Evolutionary conservation across 92 coral and sea anemone genomes (phyloP).

Genomic region (Muricea muricata): DNA sequence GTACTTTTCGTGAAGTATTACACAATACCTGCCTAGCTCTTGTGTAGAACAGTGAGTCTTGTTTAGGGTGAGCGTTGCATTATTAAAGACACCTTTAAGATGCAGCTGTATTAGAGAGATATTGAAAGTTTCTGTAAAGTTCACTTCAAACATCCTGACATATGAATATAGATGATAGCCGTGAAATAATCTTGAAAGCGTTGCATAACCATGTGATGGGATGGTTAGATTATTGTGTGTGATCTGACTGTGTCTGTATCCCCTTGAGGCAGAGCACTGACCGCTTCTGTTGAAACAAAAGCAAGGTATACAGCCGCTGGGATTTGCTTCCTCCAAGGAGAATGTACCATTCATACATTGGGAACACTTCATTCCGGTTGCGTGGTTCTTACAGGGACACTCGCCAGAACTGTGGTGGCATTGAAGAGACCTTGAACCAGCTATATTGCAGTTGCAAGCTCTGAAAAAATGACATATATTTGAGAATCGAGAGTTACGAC

Average conservation of each 20-base stretch:
- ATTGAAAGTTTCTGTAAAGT: conserved; percentile 27
- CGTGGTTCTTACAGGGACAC: conserved; percentile 84
- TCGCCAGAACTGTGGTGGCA: conserved; percentile 79
- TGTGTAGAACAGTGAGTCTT: conserved; percentile 56
- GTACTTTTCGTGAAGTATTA: conserved; percentile 74
- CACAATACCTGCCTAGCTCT: conserved; percentile 53
- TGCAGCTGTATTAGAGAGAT: conserved; percentile 46
- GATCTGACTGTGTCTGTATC: conserved; percentile 57
- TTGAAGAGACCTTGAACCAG: conserved; percentile 80
- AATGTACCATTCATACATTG: conserved; percentile 75
- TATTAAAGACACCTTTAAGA: conserved; percentile 25
- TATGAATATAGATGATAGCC: conserved; percentile 76
- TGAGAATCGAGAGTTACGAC: no score
- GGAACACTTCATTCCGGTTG: conserved; percentile 77
- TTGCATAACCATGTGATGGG: neutral
- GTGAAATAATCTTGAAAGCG: conserved; percentile 26
- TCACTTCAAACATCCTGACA: conserved; percentile 61
- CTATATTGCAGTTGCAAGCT: conserved; percentile 82
- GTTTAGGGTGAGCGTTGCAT: conserved; percentile 38
- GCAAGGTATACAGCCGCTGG: conserved; percentile 94
- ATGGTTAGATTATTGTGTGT: conserved; percentile 21
- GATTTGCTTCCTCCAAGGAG: conserved; percentile 78
- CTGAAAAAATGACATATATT: conserved; percentile 33
- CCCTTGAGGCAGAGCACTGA: conserved; percentile 75
- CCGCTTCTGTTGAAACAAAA: conserved; percentile 81